phyloP scores from a whole-genome alignment of 2,797 vertebrate species.

The Neosilurus mollespiculum region DNA sequence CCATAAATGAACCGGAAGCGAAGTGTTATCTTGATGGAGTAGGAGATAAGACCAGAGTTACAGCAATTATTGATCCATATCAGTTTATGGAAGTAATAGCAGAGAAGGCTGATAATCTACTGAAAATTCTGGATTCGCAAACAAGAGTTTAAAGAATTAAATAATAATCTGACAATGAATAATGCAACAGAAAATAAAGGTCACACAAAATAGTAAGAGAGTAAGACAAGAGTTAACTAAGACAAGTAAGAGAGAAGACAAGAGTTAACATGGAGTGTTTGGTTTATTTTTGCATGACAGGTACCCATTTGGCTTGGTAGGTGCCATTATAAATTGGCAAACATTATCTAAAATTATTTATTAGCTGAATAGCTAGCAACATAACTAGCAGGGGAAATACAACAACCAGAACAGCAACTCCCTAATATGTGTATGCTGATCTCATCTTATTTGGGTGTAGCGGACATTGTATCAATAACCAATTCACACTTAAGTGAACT shows the following conservation, averaged over 20 bases:
- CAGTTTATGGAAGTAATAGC: background rate
- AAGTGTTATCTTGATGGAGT: background rate
- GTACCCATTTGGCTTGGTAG: background rate
- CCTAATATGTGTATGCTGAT: background rate
- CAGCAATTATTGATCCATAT: background rate
- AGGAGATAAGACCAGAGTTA: background rate
- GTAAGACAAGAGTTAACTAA: too few relatives aligned
- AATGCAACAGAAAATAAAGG: background rate
- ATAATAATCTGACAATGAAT: background rate
- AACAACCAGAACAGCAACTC: background rate
- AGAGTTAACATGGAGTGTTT: background rate
- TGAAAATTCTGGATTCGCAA: background rate
- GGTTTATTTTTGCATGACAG: background rate
- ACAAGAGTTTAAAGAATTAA: background rate
- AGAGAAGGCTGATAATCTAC: too few relatives aligned
- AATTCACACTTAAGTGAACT: background rate
- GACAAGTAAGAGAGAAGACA: background rate
- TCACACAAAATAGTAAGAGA: background rate
- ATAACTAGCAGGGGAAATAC: background rate
- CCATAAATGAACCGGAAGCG: constrained; percentile 12
- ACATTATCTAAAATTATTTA: background rate
- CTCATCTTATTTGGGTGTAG: background rate
- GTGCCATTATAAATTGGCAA: too few relatives aligned
- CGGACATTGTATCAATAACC: background rate
- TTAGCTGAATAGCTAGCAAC: background rate